Percentiles rank a stretch among this genome's conserved stretches.
phyloP scores from a whole-genome alignment of 2,888 invertebrate genomes.

The Hofmannophila pseudospretella region DNA sequence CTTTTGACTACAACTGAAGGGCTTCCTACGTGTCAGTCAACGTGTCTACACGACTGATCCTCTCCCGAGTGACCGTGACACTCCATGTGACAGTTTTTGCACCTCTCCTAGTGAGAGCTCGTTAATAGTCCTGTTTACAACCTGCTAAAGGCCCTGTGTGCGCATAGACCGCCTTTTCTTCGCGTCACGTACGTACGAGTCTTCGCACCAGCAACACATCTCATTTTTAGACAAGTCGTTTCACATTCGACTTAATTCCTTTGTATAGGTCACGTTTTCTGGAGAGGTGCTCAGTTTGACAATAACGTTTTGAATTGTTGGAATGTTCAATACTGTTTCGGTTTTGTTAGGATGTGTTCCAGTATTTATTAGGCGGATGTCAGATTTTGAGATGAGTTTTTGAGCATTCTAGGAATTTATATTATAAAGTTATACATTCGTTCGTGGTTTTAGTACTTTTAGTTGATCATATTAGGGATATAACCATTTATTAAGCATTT shows the following conservation, averaged over 20 bases:
- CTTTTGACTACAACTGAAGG: background rate
- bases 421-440: no score
- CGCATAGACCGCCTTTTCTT: conserved; percentile 51
- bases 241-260: conserved; percentile 37
- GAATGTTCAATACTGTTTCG: conserved; percentile 61
- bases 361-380: conserved; percentile 15
- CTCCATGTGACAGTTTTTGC: conserved; percentile 49
- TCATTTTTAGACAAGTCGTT: conserved; percentile 44
- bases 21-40: conserved; percentile 4
- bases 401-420: no score
- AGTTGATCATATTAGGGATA: no score
- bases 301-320: conserved; percentile 42
- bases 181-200: conserved; percentile 57
- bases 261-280: conserved; percentile 67
- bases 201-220: conserved; percentile 39
- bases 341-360: conserved; percentile 21
- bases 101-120: conserved; percentile 47
- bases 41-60: conserved; percentile 9
- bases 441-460: no score
- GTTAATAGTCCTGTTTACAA: conserved; percentile 71
- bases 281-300: conserved; percentile 57
- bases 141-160: conserved; percentile 49
- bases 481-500: no score
- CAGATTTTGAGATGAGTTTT: conserved; percentile 18
- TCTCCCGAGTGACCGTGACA: conserved; percentile 27